Evolutionary conservation across 2,113 vertebrate genomes (phyloP).

Genomic region (Stigmatopora argus): DNA sequence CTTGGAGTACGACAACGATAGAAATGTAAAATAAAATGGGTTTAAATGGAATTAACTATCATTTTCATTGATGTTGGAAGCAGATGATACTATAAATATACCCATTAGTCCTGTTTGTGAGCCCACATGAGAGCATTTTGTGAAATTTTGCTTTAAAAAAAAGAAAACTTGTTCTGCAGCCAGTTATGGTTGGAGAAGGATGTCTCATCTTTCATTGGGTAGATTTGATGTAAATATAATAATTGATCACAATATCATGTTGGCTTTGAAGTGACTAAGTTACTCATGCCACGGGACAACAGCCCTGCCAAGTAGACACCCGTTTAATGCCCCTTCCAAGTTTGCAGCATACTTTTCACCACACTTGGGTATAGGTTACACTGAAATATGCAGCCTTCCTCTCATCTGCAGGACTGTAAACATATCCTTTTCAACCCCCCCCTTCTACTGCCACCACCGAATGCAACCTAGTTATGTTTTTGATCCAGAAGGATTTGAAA

Average conservation of each 20-base stretch:
- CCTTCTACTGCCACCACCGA: not conserved
- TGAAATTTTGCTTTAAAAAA: too few species aligned
- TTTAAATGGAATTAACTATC: too few species aligned
- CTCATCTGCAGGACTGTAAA: slow-evolving; percentile 35
- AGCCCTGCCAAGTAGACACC: not conserved
- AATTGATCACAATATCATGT: too few species aligned
- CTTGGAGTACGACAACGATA: too few species aligned
- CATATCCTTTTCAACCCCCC: slow-evolving; percentile 30
- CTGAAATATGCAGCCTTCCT: slow-evolving; percentile 24
- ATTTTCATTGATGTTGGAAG: too few species aligned
- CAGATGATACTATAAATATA: too few species aligned
- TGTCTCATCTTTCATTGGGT: too few species aligned
- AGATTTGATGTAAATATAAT: too few species aligned
- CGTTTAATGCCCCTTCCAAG: slow-evolving; percentile 21
- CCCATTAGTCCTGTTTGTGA: too few species aligned
- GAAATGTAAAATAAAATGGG: not conserved
- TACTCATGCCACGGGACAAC: not conserved
- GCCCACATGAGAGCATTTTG: too few species aligned
- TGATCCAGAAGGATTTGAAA: slow-evolving; percentile 12
- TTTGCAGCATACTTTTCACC: slow-evolving; percentile 48
- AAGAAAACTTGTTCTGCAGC: too few species aligned
- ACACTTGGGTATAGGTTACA: slow-evolving; percentile 36
- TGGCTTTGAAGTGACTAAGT: not conserved
- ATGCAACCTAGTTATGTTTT: slow-evolving; percentile 4
- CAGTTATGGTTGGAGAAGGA: too few species aligned